Conservation (phyloP, 2,888 invertebrate genomes). For the Cheilosia soror region DNA sequence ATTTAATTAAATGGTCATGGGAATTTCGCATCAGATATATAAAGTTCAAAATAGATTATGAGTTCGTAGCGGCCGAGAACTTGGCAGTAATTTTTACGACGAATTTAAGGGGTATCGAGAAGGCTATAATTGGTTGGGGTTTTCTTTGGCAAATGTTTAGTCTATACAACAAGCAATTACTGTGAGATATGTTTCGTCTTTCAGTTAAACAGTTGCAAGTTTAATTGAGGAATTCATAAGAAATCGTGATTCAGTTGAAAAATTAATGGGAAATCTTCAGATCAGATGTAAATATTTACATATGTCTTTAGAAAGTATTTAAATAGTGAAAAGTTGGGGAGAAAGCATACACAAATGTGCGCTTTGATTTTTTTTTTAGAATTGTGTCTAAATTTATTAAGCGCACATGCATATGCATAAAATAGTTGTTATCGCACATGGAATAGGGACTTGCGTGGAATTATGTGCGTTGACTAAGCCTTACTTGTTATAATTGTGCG, state of each 20-base stretch:
- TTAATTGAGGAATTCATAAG: neutral
- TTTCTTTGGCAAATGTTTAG: constrained; percentile 10
- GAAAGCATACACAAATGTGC: too few species aligned
- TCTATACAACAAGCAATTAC: neutral
- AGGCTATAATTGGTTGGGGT: neutral
- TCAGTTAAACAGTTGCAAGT: neutral
- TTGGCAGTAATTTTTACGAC: constrained; percentile 8
- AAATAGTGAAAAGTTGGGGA: too few species aligned
- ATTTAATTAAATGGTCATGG: constrained; percentile 40
- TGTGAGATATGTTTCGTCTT: neutral
- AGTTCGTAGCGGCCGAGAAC: constrained; percentile 33
- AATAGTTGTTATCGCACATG: too few species aligned
- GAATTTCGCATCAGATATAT: constrained; percentile 32
- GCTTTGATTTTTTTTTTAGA: too few species aligned
- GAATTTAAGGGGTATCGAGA: neutral
- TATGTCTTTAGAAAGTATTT: too few species aligned
- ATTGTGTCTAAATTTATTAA: too few species aligned
- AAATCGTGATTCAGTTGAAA: neutral
- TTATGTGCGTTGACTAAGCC: too few species aligned
- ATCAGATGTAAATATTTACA: too few species aligned
- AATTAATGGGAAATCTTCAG: neutral
- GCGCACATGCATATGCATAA: too few species aligned
- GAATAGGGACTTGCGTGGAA: too few species aligned
- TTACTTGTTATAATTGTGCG: too few species aligned
- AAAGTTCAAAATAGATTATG: constrained; percentile 39